Evolutionary conservation across 2,797 vertebrate species (phyloP), one percentile per base, ranked within the genome.

Genomic region (Pampus argenteus): DNA sequence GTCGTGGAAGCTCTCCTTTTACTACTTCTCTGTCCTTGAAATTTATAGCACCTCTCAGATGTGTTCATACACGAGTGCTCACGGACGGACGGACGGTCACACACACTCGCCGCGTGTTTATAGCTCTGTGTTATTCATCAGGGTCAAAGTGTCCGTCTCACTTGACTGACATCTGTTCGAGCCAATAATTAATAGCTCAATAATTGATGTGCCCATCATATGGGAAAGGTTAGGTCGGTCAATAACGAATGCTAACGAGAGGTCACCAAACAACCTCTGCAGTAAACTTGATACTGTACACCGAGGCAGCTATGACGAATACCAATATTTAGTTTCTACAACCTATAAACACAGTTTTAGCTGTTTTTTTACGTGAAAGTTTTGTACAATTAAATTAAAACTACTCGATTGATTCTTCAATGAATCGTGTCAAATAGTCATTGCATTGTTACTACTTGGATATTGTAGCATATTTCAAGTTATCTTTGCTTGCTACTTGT

Each of bases 151-250:
- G 79, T 82, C 72, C 71, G 74, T 83, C 78, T 84, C 78, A 72
- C 88, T 85, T 86, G 83, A 91, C 76, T 86, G 89, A 82, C 78
- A 82, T 90, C 82, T 83, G 86, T 71, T 89, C 63, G 78, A 76
- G 81, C 57, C 81, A 49, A 72, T 84, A 86, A 90, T 85, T 87
- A 86, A 90, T 74, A 71, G 60, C 78, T 82, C 22, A 25, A 67
- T 93, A 91, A 91, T 91, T 85, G 73, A 88, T 90, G 86, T 58
- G 71, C 40, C 75, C 54, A 44, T 89, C 75, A 66, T 49, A 28
- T 31, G 66, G 52, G 78, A 25, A 66, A 73, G 74, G 76, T 76
- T 0, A 59, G 74, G 78, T 81, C 73, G 47, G n/a, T 29, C 29
- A 28, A 58, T 59, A 34, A 28, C 34, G 68, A 36, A 66, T 72